A percentile compares a stretch with the other conserved stretches of the same genome.
phyloP scores from a whole-genome alignment of 2,113 vertebrate genomes.

The Thinocorus orbignyianus region DNA sequence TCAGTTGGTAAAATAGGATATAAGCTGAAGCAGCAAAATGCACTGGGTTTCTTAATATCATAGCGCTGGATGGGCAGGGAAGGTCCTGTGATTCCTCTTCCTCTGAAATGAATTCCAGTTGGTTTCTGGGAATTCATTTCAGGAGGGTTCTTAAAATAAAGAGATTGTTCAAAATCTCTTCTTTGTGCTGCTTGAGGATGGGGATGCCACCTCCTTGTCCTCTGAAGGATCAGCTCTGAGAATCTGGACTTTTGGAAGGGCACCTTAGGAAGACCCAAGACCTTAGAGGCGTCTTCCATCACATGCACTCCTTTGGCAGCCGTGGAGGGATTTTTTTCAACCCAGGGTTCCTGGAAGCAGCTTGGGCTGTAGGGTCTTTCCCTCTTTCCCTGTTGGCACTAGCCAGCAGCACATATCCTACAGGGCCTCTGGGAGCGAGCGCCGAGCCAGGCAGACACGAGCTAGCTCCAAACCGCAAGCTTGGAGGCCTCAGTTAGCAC shows the following conservation, averaged over 20 bases:
- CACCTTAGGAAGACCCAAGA: background rate
- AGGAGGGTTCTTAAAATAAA: background rate
- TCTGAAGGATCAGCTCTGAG: background rate
- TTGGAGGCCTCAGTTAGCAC: background rate
- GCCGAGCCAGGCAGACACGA: background rate
- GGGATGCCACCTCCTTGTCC: background rate
- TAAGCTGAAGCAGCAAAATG: background rate
- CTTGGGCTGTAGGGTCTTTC: background rate
- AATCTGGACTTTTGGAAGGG: background rate
- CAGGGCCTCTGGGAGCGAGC: background rate
- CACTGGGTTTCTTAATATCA: background rate
- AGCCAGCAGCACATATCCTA: background rate
- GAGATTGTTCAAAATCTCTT: background rate
- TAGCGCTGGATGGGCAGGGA: background rate
- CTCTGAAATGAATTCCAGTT: background rate
- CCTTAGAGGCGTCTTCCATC: accelerated
- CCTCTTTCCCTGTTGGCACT: background rate
- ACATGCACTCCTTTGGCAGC: accelerated
- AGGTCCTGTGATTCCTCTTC: background rate
- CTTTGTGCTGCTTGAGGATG: background rate
- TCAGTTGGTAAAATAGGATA: background rate
- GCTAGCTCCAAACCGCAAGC: background rate
- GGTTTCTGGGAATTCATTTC: too few relatives aligned
- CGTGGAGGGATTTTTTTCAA: accelerated
- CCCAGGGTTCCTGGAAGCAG: background rate